Evolutionary conservation across 2,888 invertebrate species (phyloP), one percentile per base, ranked within the genome.

Genomic region (Drosophila merina): DNA sequence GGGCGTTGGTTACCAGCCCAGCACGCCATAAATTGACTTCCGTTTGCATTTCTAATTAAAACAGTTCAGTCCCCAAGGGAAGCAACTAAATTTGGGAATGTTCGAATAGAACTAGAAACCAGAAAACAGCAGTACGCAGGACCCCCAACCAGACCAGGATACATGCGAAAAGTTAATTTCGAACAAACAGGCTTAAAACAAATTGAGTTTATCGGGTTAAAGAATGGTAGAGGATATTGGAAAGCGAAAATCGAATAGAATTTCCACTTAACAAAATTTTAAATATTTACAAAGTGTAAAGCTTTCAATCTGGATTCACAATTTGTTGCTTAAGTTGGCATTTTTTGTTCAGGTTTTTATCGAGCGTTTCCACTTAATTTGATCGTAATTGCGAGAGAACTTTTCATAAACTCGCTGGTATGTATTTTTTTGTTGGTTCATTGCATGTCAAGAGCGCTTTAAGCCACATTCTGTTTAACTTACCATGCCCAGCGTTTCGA

Each of bases 391-490:
- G 42, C 48, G 36, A 49, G 45, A 57, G 44, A 31, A 54, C 62
- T 67, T 59, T 40, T 45, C 28, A 26, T 44, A 20, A 26, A 38
- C 14, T 36, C n/a, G 6, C 36, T 36, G n/a, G n/a, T 12, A 12
- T n/a, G 36, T 36, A 36, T 12, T 51, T 52, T 74, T 55, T 66
- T 67, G 67, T 60, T 77, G 57, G 47, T 42, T 72, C 69, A 59
- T 79, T 79, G 79, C 79, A 81, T 79, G 79, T 79, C 79, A 82
- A 63, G 78, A 78, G 73, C 67, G 69, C 66, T 79, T 79, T 70
- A 62, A 69, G 40, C 66, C 52, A 64, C 58, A 57, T 57, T 36
- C 67, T 60, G 59, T 57, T 54, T 49, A 56, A 10, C 5, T n/a
- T 5, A 5, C 60, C 48, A 49, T 36, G 8, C 40, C 45, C 50